These are phyloP conservation scores for Riparia riparia DNA, from an alignment of 2,113 vertebrate species.

Conservation along the genomic window DNA sequence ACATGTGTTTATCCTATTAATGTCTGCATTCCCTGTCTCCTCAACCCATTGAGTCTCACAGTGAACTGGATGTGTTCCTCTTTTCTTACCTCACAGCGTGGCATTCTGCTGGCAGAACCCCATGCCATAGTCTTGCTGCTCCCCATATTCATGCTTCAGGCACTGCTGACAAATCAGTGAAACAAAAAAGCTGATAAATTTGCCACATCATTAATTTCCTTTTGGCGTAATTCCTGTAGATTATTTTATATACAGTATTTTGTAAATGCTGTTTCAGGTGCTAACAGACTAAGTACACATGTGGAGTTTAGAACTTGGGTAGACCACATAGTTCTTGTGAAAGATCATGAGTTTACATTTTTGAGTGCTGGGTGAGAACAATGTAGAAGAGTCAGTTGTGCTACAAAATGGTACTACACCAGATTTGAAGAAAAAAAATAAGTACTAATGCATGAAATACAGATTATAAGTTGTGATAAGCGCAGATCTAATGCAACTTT, in stretches of 20 bases:
- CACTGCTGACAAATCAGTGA: background rate
- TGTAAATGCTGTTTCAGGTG: background rate
- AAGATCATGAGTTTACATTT: background rate
- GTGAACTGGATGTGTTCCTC: background rate
- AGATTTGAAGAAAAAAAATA: background rate
- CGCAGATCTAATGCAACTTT: background rate
- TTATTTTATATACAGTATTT: background rate
- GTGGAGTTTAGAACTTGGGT: background rate
- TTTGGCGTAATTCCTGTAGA: background rate
- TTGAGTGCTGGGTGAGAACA: background rate
- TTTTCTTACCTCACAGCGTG: background rate
- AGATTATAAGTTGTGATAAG: background rate
- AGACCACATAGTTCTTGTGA: background rate
- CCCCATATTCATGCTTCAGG: background rate
- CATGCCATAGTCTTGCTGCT: background rate
- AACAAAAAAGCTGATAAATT: background rate
- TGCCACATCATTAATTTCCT: background rate
- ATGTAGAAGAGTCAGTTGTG: background rate
- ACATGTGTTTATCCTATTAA: background rate
- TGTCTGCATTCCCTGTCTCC: background rate
- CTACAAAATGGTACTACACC: background rate
- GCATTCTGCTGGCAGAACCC: background rate
- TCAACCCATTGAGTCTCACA: background rate
- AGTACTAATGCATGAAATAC: conserved; percentile 8
- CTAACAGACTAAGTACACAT: background rate